phyloP scores from a whole-genome alignment of 2,113 vertebrate species.

The Syngnathoides biaculeatus region DNA sequence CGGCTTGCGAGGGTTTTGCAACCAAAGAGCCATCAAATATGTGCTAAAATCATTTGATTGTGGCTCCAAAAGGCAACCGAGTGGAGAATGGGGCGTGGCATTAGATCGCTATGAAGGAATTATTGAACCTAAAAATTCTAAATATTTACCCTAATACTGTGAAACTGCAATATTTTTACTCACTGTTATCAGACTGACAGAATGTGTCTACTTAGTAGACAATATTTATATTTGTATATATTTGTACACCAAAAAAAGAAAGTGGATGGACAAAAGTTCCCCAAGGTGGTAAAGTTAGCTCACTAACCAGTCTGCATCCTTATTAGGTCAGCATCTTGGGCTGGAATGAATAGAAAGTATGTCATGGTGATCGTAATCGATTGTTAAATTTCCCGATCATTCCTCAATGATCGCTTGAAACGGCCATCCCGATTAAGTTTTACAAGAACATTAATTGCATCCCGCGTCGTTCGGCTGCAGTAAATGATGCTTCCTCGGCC shows the following conservation, averaged over 20 bases:
- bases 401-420: not conserved
- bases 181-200: too few relatives aligned
- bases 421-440: conserved; percentile 22
- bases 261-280: not conserved
- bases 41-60: not conserved
- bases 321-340: not conserved
- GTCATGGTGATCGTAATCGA: not conserved
- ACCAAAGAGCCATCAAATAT: conserved; percentile 23
- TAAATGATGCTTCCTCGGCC: conserved; percentile 42
- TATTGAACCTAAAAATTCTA: too few relatives aligned
- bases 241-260: not conserved
- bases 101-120: not conserved
- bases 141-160: too few relatives aligned
- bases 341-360: not conserved
- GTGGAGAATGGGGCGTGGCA: not conserved
- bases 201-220: too few relatives aligned
- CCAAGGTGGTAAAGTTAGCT: not conserved
- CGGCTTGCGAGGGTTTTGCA: conserved; percentile 6
- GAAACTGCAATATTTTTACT: too few relatives aligned
- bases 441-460: conserved; percentile 37
- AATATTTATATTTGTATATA: too few relatives aligned
- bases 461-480: conserved; percentile 25
- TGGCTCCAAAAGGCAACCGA: not conserved
- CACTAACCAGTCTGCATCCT: not conserved
- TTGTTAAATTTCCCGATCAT: not conserved